These are phyloP conservation scores for Allacma fusca DNA, from an alignment of 2,888 invertebrate genomes.

Conservation along the genomic window DNA sequence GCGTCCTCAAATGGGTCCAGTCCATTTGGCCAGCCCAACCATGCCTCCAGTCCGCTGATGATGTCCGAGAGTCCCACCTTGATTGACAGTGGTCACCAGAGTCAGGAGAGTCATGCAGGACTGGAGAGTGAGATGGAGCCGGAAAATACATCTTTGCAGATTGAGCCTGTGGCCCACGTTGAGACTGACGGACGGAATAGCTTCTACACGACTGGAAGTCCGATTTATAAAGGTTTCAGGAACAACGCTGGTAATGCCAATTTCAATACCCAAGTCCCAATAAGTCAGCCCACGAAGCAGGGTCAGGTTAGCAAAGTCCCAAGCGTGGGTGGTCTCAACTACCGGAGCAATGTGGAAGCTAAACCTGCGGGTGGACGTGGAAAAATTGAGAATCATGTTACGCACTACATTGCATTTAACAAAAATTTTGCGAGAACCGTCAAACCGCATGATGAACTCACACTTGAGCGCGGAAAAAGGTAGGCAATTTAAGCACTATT, in stretches of 20 bases:
- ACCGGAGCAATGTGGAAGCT: constrained; percentile 6
- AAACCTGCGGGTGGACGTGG: constrained; percentile 11
- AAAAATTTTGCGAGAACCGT: constrained; percentile 37
- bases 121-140: constrained; percentile 13
- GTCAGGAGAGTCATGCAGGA: constrained; percentile 41
- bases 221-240: constrained; percentile 16
- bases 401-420: constrained; percentile 41
- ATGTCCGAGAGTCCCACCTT: constrained; percentile 42
- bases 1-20: constrained; percentile 45
- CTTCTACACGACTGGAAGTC: background rate
- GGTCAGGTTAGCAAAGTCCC: constrained; percentile 1
- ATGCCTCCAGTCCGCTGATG: constrained; percentile 37
- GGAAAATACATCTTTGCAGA: background rate
- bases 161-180: too few relatives aligned
- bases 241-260: background rate
- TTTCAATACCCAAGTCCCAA: too few relatives aligned
- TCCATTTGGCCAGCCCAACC: constrained; percentile 39
- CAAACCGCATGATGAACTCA: constrained; percentile 36
- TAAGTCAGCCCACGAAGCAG: constrained; percentile 10
- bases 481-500: background rate
- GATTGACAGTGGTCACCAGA: constrained; percentile 45
- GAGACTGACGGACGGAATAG: background rate
- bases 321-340: constrained; percentile 25
- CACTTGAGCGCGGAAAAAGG: constrained; percentile 31
- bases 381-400: constrained; percentile 43